Base-by-base conservation (phyloP, 2,797 vertebrate genomes). In the Lophius americanus region DNA sequence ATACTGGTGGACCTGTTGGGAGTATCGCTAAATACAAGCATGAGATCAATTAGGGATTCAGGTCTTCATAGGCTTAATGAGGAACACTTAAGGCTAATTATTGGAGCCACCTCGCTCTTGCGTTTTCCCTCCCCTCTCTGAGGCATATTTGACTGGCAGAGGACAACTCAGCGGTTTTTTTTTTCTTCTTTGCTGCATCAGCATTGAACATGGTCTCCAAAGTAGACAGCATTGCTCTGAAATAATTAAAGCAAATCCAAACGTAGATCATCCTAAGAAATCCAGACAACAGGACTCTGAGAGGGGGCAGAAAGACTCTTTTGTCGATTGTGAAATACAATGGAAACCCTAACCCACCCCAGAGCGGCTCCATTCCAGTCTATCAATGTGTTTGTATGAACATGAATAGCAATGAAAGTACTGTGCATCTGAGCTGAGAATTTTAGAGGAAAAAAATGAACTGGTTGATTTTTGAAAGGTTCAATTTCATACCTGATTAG, bases 41-140 rank as follows among this genome's bases (percentile, higher is more conserved):
- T 72, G 75, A 83, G 85, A 89, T 88, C 85, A 88, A 91, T 93
- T 90, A 86, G 79, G 84, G 82, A 84, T 87, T 86, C 62, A 61
- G 82, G 90, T 87, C 90, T 91, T 90, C 82, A 85, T 91, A 91
- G 87, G 88, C 80, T 86, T 93, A 94, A 94, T 93, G 92, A 92
- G 91, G 78, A 87, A 88, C 91, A 90, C 87, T 92, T 92, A 92
- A 73, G 76, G 76, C 88, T 92, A 92, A 91, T 91, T 90, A 92
- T 92, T 62, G 84, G 76, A 85, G 84, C 75, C 77, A 60, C 75
- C 84, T 69, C 89, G 79, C 68, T 85, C 87, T 74, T 69, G 6
- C 23, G 53, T 11, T n/a, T 33, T n/a, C 36, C 32, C 61, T 79
- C 68, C 62, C 69, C 71, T 69, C 55, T 12, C 81, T 68, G 68